Evolutionary conservation across 2,888 invertebrate genomes (phyloP).

Genomic region (Gisinianus flammeolus): DNA sequence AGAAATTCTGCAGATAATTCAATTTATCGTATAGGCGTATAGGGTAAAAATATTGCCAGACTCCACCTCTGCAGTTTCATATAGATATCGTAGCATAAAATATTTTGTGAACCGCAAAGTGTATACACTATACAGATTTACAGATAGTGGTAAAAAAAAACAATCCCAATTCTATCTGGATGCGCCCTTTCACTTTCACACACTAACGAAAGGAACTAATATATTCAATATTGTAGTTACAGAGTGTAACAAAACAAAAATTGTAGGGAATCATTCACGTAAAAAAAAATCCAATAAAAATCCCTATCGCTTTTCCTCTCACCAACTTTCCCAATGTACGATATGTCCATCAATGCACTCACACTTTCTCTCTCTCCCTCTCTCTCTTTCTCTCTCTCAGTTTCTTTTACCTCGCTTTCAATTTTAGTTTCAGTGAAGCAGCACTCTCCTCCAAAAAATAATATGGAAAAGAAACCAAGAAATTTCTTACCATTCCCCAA

Average conservation of each 20-base stretch:
- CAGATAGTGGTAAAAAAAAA: neutral
- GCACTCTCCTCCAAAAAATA: neutral
- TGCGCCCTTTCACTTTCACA: neutral
- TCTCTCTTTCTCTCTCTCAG: neutral
- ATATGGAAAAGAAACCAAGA: constrained; percentile 12
- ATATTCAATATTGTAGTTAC: no score
- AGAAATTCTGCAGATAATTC: neutral
- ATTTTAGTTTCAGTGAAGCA: neutral
- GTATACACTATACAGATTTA: neutral
- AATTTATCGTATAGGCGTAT: no score
- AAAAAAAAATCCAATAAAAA: constrained; percentile 43
- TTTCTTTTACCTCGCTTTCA: neutral
- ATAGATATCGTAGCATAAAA: neutral
- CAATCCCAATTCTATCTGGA: neutral
- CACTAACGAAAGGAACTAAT: neutral
- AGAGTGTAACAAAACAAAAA: neutral
- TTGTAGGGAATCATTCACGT: constrained; percentile 32
- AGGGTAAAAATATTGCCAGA: neutral
- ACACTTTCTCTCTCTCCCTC: neutral
- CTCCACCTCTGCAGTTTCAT: neutral
- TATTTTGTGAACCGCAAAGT: neutral
- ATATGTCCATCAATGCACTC: constrained; percentile 21
- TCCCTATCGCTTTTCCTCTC: constrained; percentile 35
- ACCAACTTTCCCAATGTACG: constrained; percentile 32
- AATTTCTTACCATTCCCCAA: neutral